Base-by-base conservation (phyloP, 1,140 invertebrate genomes). In the Tetramorium simillimum region DNA sequence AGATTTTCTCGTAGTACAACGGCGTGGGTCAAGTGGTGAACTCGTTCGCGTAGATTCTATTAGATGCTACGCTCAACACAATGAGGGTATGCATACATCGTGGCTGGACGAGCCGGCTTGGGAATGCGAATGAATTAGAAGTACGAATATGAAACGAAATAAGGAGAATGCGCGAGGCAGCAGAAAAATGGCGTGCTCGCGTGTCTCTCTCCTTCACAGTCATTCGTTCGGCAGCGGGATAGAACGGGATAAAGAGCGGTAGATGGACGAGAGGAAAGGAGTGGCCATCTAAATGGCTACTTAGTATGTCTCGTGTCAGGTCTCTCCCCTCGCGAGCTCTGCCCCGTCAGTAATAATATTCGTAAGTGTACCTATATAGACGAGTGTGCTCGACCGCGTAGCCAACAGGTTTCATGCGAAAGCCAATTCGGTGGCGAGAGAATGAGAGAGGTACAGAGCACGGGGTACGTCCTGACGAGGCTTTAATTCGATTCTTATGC, bases 401-500 rank as follows among this genome's bases (percentile, higher is more conserved):
- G 56, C 88, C 78, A 93, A 94, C 93, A 92, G 92, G 92, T 94
- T 94, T 94, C 88, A 92, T 92, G 87, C 92, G 87, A 92, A 93
- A 93, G 90, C 88, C 89, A 92, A 93, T 92, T 93, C 91, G 91
- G 33, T 85, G 75, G 88, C 90, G 90, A 84, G 28, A 84, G 77
- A 77, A 69, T 65, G 76, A 89, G 58, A n/a, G n/a, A 75, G 86
- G 77, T 62, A 86, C 75, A 16, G 10, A 60, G 46, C 14, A 3
- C 40, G 72, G 89, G 80, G n/a, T 24, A 84, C 51, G 49, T 49
- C 43, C 88, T 89, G 90, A 94, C 92, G 91, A 94, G 91, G 87
- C 92, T 94, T 92, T 94, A 93, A 94, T 94, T 93, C 89, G 93
- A 92, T 92, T 94, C 91, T 91, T 92, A 94, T 93, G 81, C 86